Percentiles rank a stretch among this genome's conserved stretches.
These are phyloP conservation scores for Gastracanthus pulcherrimus DNA, from an alignment of 2,888 invertebrate species.

Conservation along the genomic window DNA sequence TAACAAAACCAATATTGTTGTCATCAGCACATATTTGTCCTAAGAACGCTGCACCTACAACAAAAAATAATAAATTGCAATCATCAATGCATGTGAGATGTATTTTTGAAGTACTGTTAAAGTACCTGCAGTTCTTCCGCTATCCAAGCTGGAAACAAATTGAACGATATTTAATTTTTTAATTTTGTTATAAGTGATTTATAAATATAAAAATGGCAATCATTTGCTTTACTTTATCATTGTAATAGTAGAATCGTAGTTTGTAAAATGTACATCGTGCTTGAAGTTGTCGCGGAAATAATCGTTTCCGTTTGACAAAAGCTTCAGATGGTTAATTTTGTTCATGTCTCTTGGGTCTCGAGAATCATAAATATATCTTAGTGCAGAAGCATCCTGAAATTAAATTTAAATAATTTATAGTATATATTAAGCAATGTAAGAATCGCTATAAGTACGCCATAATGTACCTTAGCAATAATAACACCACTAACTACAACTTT, in stretches of 20 bases:
- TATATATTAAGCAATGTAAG: too few species aligned
- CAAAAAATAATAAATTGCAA: too few species aligned
- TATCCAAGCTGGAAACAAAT: not conserved
- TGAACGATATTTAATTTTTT: too few species aligned
- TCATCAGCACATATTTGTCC: not conserved
- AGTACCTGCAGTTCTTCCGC: constrained; percentile 1
- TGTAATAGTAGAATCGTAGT: constrained; percentile 36
- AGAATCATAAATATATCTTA: constrained; percentile 16
- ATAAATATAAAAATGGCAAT: not conserved
- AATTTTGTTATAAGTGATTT: not conserved
- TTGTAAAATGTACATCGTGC: constrained; percentile 5
- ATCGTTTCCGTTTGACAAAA: not conserved
- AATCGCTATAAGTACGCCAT: too few species aligned
- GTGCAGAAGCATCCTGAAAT: constrained; percentile 31
- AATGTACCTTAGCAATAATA: constrained; percentile 47
- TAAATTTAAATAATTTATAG: too few species aligned
- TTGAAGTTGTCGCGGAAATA: constrained; percentile 33
- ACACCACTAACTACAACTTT: constrained; percentile 36
- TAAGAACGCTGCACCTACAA: constrained; percentile 13
- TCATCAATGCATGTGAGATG: too few species aligned
- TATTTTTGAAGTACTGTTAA: too few species aligned
- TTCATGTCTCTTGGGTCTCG: not conserved
- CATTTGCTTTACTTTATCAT: constrained; percentile 20
- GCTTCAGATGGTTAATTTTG: not conserved
- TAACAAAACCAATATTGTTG: constrained; percentile 22